Evolutionary conservation across 2,797 vertebrate genomes (phyloP), one percentile per base, ranked within the genome.

Genomic region (Syncerus caffer): DNA sequence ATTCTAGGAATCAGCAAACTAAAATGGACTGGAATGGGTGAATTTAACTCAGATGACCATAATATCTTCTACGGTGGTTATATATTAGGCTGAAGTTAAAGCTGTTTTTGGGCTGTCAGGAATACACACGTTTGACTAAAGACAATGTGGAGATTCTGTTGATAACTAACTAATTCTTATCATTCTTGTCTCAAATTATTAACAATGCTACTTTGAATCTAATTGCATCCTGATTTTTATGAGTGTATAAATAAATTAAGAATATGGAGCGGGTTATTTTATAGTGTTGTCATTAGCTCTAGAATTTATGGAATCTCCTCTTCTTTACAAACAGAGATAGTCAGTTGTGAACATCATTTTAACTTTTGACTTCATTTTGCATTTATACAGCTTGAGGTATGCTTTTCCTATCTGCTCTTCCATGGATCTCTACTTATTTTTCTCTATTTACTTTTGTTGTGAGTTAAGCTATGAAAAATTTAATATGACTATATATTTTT

Each of bases 401-500:
- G 34, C 27, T 85, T 84, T 74, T 82, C 67, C 23, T 34, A 64
- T 67, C 95, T 45, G 6, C 11, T 79, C 1, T 89, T 88, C 58
- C 7, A 71, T 31, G 25, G 7, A 74, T 60, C 38, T 96, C 3
- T 90, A 13, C 3, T 67, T 92, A 74, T 85, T 31, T 62, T 96
- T 60, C n/a, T 76, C 7, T 84, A 14, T 78, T 78, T 86, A 78
- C 3, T 78, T 96, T 94, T 84, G 10, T 67, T 78, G 71, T 31
- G 38, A 60, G 15, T 57, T 89, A 58, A 47, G 29, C 38, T 71
- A 57, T 84, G 84, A 94, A 87, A 55, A 86, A n/a, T 57, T 85
- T 94, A 94, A 85, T 78, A 91, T 86, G 31, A 58, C 1, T 58
- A 38, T 89, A 31, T 60, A 51, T 51, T 89, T 96, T 96, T 89